phyloP scores from a whole-genome alignment of 1,140 invertebrate species.

The Rhynchophorus ferrugineus region DNA sequence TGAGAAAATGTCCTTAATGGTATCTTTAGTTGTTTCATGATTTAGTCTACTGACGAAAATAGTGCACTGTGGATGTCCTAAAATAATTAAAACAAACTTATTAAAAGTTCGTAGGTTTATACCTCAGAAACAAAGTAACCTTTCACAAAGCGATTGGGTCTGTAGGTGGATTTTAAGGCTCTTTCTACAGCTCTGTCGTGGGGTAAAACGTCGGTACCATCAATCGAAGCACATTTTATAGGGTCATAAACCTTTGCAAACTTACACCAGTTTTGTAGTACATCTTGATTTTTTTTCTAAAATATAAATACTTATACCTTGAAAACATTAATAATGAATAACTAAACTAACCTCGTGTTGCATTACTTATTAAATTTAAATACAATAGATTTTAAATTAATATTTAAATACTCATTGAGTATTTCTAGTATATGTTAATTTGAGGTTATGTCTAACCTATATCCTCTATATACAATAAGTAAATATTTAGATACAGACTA shows the following conservation, averaged over 20 bases:
- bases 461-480: no score
- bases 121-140: constrained; percentile 37
- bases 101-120: background rate
- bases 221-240: constrained; percentile 71
- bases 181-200: constrained; percentile 73
- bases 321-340: background rate
- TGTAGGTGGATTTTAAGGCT: constrained; percentile 64
- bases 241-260: constrained; percentile 55
- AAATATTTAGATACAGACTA: no score
- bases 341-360: no score
- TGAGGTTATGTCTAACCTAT: no score
- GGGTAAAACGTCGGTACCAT: constrained; percentile 73
- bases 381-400: no score
- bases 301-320: background rate
- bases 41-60: constrained; percentile 74
- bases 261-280: constrained; percentile 41
- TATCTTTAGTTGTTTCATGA: constrained; percentile 58
- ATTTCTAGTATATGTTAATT: no score
- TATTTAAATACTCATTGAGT: no score
- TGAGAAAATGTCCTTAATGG: constrained; percentile 54
- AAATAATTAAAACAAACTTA: background rate
- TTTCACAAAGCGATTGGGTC: constrained; percentile 56
- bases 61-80: constrained; percentile 55
- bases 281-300: background rate
- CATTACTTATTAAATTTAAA: no score